A percentile compares a stretch with the other conserved stretches of the same genome.
Evolutionary conservation across 2,888 invertebrate genomes (phyloP).

Genomic region (Ophioninae sp.): DNA sequence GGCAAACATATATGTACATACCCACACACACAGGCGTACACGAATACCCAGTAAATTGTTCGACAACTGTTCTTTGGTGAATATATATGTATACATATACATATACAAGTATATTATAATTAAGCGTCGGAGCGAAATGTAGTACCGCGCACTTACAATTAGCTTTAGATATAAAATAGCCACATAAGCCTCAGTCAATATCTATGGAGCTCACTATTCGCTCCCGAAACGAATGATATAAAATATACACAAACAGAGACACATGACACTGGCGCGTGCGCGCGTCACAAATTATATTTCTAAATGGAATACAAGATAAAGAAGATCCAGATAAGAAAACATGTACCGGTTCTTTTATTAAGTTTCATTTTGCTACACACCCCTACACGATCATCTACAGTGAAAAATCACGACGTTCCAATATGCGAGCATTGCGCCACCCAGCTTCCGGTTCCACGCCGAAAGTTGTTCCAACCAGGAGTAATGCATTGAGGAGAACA

Average conservation of each 20-base stretch:
- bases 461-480: constrained; percentile 33
- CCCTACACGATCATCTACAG: constrained; percentile 35
- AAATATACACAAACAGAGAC: constrained; percentile 60
- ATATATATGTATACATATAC: background rate
- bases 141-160: constrained; percentile 35
- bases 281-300: constrained; percentile 48
- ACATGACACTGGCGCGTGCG: constrained; percentile 32
- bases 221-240: constrained; percentile 47
- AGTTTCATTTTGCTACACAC: constrained; percentile 37
- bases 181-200: constrained; percentile 59
- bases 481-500: background rate
- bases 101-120: background rate
- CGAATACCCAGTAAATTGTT: too few relatives aligned
- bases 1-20: background rate
- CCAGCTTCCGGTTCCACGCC: constrained; percentile 32
- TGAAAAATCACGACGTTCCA: constrained; percentile 54
- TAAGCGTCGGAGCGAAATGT: constrained; percentile 63
- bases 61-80: too few relatives aligned
- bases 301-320: constrained; percentile 46
- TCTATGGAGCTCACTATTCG: constrained; percentile 57
- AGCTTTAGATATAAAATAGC: constrained; percentile 38
- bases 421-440: constrained; percentile 2
- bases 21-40: background rate
- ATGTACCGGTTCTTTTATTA: constrained; percentile 17
- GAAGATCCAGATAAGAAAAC: constrained; percentile 54